Evolutionary conservation across 2,888 invertebrate genomes (phyloP).

Genomic region (Heliconius sara): DNA sequence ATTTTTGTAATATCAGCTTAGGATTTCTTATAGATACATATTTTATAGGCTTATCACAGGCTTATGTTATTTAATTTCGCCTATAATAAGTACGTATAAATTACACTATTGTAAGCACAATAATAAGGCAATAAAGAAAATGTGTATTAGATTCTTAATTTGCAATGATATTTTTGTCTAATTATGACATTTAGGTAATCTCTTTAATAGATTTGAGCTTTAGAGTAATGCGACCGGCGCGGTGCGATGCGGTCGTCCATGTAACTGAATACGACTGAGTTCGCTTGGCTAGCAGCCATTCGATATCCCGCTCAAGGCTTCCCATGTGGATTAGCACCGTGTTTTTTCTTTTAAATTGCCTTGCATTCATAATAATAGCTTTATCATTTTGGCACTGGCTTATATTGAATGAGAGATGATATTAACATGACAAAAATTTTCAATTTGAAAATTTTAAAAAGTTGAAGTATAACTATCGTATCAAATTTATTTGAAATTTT

Average conservation of each 20-base stretch:
- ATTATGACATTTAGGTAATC: neutral
- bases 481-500: conserved; percentile 29
- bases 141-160: neutral
- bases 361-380: conserved; percentile 53
- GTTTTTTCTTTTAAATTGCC: conserved; percentile 66
- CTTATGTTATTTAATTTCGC: neutral
- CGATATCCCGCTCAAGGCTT: conserved; percentile 76
- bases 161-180: neutral
- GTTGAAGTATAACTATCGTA: conserved; percentile 32
- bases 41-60: too few species aligned
- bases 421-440: conserved; percentile 38
- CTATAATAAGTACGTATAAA: neutral
- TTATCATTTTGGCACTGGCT: conserved; percentile 50
- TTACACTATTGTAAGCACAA: neutral
- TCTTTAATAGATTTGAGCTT: conserved; percentile 24
- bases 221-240: conserved; percentile 51
- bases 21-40: too few species aligned
- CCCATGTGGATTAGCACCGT: conserved; percentile 73
- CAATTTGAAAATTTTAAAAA: conserved; percentile 42
- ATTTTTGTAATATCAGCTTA: too few species aligned
- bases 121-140: neutral
- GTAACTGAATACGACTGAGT: conserved; percentile 68
- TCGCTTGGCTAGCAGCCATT: conserved; percentile 55
- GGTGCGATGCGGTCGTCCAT: conserved; percentile 66
- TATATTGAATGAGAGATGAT: conserved; percentile 46